Evolutionary conservation across 2,888 invertebrate species (phyloP), one percentile per base, ranked within the genome.

Genomic region (Philereme vetulata): DNA sequence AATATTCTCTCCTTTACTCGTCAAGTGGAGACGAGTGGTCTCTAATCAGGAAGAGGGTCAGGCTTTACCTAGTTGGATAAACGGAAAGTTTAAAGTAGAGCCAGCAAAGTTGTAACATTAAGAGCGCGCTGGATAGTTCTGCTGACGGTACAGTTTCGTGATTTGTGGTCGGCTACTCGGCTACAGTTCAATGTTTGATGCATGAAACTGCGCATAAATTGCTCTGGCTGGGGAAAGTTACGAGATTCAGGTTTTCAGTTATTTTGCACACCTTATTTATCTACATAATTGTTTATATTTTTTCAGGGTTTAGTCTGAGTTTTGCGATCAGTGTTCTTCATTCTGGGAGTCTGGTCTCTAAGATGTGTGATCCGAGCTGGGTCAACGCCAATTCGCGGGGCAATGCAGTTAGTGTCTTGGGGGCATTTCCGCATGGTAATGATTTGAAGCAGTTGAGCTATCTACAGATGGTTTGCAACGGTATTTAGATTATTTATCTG

Each of bases 11-110:
- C 21, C 1, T 21, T 21, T 21, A 21, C 21, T 21, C 21, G 21
- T 21, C 21, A 2, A n/a, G 1, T 21, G 1, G 21, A 21, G 2
- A 1, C 21, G 21, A 21, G 21, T 21, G 21, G 21, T 21, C 21
- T 21, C 21, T 21, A 21, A 21, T 21, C 21, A 21, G 21, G 1
- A 2, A 21, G 21, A 21, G 21, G 21, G 21, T 21, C 21, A 21
- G 21, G 21, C 21, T 21, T 21, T 21, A 21, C 21, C 56, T 60
- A 49, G 44, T 61, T 11, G 32, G 52, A 60, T 46, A 33, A 33
- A 46, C 33, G 33, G n/a, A 46, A 46, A 46, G 33, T 33, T 46
- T n/a, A 46, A 45, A 33, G 51, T 54, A 42, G 54, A 48, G 54
- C 48, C 54, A 35, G 54, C 54, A 47, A 48, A 55, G 42, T 50